Conservation (phyloP, 2,113 vertebrate genomes). For the Baryphthengus martii region DNA sequence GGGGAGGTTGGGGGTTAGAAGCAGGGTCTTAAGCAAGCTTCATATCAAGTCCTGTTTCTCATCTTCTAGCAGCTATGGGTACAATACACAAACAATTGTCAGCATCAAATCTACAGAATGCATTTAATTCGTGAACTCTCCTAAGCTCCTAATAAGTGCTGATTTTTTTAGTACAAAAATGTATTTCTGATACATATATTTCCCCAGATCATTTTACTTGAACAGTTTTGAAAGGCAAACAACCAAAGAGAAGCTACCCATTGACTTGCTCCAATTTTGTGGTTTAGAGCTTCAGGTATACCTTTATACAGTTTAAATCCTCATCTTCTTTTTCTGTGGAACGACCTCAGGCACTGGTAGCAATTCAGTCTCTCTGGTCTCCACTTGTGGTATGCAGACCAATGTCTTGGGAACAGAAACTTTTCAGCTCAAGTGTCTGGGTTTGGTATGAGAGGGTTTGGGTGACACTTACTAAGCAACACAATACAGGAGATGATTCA, state of each 20-base stretch:
- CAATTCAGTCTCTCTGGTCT: neutral
- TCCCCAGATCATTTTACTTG: neutral
- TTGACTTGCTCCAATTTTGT: rapidly evolving
- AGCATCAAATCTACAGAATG: neutral
- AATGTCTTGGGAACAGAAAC: neutral
- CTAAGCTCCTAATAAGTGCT: neutral
- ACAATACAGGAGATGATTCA: neutral
- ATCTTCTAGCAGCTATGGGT: neutral
- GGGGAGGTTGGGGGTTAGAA: neutral
- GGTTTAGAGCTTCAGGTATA: neutral
- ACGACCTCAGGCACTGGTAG: neutral
- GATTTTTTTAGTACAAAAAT: neutral
- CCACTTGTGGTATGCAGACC: neutral
- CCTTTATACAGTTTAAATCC: neutral
- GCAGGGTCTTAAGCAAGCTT: neutral
- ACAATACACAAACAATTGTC: neutral
- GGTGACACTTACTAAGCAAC: neutral
- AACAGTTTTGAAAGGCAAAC: neutral
- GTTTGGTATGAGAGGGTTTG: neutral
- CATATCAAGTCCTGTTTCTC: neutral
- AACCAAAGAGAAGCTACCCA: neutral
- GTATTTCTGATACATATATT: neutral
- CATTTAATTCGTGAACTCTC: neutral
- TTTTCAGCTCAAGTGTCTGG: neutral
- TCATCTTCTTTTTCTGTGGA: neutral